Evolutionary conservation across 1,140 invertebrate species (phyloP), one percentile per base, ranked within the genome.

Genomic region (Caenorhabditis remanei): DNA sequence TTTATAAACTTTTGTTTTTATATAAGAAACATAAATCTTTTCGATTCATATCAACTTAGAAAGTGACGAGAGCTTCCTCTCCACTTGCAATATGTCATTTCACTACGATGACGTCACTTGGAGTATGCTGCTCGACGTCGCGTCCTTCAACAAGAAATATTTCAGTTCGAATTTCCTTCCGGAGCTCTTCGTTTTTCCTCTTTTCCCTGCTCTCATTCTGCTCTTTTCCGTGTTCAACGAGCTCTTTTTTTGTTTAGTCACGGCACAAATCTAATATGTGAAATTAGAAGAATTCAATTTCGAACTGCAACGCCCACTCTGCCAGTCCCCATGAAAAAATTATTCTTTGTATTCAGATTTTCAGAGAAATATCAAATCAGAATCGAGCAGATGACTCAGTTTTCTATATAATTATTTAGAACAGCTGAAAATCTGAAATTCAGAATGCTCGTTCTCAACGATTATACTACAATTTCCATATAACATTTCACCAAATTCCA

Each of bases 131-230:
- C 71, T 50, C 71, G 43, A 50, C 43, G 32, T 32, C 43, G 24
- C 71, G 71, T 50, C 71, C 46, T 79, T 50, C 46, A 50, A 53
- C 13, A 19, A 46, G 61, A 71, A 71, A 71, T 71, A 71, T 71
- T 71, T 71, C 65, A 79, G 71, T 79, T 79, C 71, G 71, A 79
- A 50, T 50, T 79, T 79, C 71, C 71, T 48, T 79, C 46, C 71
- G 46, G 46, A 79, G 67, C 67, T 79, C 46, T 46, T 50, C 19
- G 50, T 53, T 53, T 11, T 53, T 11, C 50, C 16, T 9, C 71
- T 43, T 46, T 19, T 79, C 21, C 41, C 24, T 24, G 43, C 46
- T 79, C 9, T 46, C 53, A 53, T 79, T 79, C 24, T 32, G 21
- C 11, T 21, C 1, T 58, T 58, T n/a, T 58, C n/a, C 56, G n/a